Base-by-base conservation (phyloP, 1,140 invertebrate genomes). In the Polyergus mexicanus region DNA sequence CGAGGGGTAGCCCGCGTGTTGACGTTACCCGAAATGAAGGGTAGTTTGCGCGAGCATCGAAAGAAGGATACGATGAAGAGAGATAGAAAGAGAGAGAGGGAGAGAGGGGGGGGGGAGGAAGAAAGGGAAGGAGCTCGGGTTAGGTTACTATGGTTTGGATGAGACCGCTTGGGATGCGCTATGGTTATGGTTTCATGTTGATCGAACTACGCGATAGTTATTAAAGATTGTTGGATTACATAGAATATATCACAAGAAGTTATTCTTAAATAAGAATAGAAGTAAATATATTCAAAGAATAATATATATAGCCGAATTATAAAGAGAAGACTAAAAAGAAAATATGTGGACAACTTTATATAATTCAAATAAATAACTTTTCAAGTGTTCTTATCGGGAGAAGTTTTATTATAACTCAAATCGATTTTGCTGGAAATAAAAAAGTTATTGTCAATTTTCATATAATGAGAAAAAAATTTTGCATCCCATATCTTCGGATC, bases 21-120 rank as follows among this genome's bases (percentile, higher is more conserved):
- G 66, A 85, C 80, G 85, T 19, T 90, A 74, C 44, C 76, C 83
- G 62, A 90, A 90, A 75, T 47, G 65, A 69, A 69, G 88, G 83
- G 88, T 85, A 54, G 62, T 72, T 60, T 2, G 76, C 84, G 86
- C 41, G 75, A 74, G 54, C 69, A 81, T 84, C 83, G 86, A 89
- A 58, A 75, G 77, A 83, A 69, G 65, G 86, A 44, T 47, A 56
- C 44, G 32, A 63, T 13, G 8, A 22, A 8, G 58, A 38, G 13
- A 35, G 8, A 62, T 0, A 54, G 19, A 25, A 4, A 74, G 56
- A 74, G 5, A 32, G 1, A n/a, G 16, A 44, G 32, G 4, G 1
- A 54, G 28, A n/a, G n/a, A n/a, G n/a, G n/a, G n/a, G n/a, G n/a
- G n/a, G n/a, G n/a, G n/a, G 1, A 54, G 28, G n/a, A 13, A 41